Evolutionary conservation across 2,113 vertebrate species (phyloP), one percentile per base, ranked within the genome.

Genomic region (Paramisgurnus dabryanus): DNA sequence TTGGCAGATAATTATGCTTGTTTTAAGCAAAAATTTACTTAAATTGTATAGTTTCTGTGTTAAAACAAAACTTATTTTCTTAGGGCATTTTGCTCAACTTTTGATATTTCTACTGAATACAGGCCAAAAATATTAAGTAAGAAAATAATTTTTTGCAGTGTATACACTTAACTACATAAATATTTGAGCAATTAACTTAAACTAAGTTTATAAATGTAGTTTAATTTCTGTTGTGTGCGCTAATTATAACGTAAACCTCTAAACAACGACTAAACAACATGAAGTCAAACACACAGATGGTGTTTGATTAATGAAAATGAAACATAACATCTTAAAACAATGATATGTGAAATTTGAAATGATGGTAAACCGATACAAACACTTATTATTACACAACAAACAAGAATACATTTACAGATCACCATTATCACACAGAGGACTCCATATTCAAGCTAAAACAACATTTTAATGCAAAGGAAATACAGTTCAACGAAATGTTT

Each of bases 311-410:
- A 80, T 77, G 79, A 17, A 17, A 17, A 72, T 57, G 34, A 40
- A 67, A 72, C 41, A 71, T 63, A 49, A 64, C 49, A 61, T 58
- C 53, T 73, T 60, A 75, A 64, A 70, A 67, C 75, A 17, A 80
- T 80, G 66, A 69, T 69, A 41, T 55, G 43, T 53, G 61, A 76
- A 53, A 66, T 65, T 41, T 75, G 53, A 68, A 80, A 47, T 72
- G 82, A 65, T 63, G 18, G 39, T 67, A 58, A 73, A 72, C 27
- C 7, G 76, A 65, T 68, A 80, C 50, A 73, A 55, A 81, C 50
- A 79, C 65, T 34, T 55, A 60, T 64, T 77, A 78, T 49, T 57
- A 79, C 58, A 76, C 5, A 27, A 63, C 66, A 79, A 18, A 71
- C 47, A 34, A 6, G 41, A 39, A 41, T 66, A 47, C 12, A 77